A percentile compares a stretch with the other conserved stretches of the same genome.
Evolutionary conservation across 2,888 invertebrate genomes (phyloP).

Genomic region (Blastobasis lacticolella): DNA sequence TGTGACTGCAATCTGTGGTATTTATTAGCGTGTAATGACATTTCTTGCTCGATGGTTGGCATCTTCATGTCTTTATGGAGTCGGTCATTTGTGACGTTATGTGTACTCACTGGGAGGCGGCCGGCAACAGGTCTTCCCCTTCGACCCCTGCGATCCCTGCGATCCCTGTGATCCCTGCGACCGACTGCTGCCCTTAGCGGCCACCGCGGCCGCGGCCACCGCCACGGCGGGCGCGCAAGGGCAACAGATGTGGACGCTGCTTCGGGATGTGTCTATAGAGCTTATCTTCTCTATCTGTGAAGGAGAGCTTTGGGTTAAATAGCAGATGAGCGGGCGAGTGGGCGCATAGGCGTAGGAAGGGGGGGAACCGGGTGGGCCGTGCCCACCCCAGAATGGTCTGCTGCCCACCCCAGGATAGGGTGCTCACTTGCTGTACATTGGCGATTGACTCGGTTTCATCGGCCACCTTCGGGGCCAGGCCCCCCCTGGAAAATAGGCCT

Average conservation of each 20-base stretch:
- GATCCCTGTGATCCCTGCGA: slow-evolving; percentile 4
- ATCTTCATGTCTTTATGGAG: no score
- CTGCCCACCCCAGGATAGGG: no score
- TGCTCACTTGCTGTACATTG: no score
- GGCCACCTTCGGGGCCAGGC: no score
- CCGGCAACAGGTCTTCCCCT: background rate
- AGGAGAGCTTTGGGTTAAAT: background rate
- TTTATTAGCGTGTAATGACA: no score
- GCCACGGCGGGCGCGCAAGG: slow-evolving; percentile 36
- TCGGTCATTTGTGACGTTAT: no score
- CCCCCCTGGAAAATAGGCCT: no score
- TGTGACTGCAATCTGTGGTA: background rate
- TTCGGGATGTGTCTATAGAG: slow-evolving; percentile 58
- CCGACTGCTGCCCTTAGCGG: slow-evolving; percentile 10
- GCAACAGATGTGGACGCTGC: slow-evolving; percentile 59
- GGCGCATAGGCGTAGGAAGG: no score
- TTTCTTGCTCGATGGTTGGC: no score
- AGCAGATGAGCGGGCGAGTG: background rate
- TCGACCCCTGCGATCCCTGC: background rate
- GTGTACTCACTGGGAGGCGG: background rate
- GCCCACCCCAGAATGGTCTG: no score
- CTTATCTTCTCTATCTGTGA: slow-evolving; percentile 55
- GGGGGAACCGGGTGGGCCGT: no score
- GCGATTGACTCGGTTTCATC: no score
- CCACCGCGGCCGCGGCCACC: slow-evolving; percentile 11